These are phyloP conservation scores for Pemphredon lugubris DNA, from an alignment of 2,888 invertebrate genomes.

Conservation along the genomic window DNA sequence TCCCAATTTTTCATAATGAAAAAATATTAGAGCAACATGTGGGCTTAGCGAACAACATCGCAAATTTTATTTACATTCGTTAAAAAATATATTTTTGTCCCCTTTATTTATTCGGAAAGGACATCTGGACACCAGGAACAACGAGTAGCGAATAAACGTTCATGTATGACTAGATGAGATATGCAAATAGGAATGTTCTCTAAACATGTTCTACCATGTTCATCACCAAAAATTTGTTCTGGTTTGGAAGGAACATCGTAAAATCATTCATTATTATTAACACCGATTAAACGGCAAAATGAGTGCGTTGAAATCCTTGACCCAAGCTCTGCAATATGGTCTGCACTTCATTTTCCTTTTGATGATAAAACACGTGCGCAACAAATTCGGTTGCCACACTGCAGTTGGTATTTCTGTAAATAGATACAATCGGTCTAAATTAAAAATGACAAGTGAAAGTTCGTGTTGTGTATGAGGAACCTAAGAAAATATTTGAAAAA, in stretches of 20 bases:
- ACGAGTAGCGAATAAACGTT: slow-evolving; percentile 9
- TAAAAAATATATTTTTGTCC: background rate
- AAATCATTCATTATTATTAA: background rate
- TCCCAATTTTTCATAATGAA: background rate
- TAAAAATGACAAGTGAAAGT: too few species aligned
- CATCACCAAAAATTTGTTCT: background rate
- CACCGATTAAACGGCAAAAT: slow-evolving; percentile 81
- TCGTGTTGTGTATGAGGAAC: too few species aligned
- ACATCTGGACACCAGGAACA: background rate
- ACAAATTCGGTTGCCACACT: slow-evolving; percentile 81
- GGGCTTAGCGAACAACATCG: too few species aligned
- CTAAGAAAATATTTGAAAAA: too few species aligned
- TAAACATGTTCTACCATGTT: background rate
- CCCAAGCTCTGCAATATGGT: slow-evolving; percentile 82
- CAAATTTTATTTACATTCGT: too few species aligned
- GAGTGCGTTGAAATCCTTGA: slow-evolving; percentile 83
- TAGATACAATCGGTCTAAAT: background rate
- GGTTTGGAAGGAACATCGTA: background rate
- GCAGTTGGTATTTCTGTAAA: slow-evolving; percentile 81
- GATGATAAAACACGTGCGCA: slow-evolving; percentile 81
- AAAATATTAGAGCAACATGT: slow-evolving; percentile 1
- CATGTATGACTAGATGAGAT: slow-evolving; percentile 23
- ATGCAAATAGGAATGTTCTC: slow-evolving; percentile 10
- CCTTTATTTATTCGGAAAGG: background rate
- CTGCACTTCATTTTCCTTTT: slow-evolving; percentile 79